These are phyloP conservation scores for Onychomys arenicola DNA, from an alignment of 2,797 vertebrate species.

Conservation along the genomic window DNA sequence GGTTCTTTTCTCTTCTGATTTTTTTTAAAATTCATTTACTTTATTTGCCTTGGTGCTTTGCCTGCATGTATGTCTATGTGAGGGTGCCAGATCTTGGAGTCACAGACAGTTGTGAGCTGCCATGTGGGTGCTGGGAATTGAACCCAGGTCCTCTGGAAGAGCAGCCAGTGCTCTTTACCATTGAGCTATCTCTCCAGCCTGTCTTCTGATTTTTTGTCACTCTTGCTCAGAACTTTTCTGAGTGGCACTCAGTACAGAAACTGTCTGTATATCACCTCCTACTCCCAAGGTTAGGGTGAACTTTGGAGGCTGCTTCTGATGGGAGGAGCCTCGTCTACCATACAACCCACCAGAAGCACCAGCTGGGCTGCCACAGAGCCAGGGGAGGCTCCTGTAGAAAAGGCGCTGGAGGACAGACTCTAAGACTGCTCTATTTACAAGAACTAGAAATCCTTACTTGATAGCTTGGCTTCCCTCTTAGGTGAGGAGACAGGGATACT, in stretches of 20 bases:
- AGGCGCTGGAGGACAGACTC: background rate
- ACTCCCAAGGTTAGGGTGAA: too few species aligned
- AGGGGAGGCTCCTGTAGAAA: background rate
- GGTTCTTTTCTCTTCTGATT: background rate
- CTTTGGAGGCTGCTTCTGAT: background rate
- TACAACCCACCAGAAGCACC: background rate
- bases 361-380: background rate
- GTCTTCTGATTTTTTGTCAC: background rate
- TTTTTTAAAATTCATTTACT: too few species aligned
- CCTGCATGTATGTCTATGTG: too few species aligned
- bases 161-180: too few species aligned
- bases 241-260: fast-evolving
- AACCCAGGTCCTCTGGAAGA: too few species aligned
- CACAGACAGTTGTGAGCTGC: too few species aligned
- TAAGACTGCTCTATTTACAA: background rate
- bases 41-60: too few species aligned
- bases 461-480: background rate
- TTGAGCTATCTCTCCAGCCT: too few species aligned
- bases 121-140: too few species aligned
- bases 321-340: background rate
- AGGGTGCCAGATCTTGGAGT: too few species aligned
- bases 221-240: background rate
- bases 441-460: background rate
- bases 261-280: background rate
- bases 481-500: background rate